These are phyloP conservation scores for Pterois miles DNA, from an alignment of 2,797 vertebrate genomes.

Conservation along the genomic window DNA sequence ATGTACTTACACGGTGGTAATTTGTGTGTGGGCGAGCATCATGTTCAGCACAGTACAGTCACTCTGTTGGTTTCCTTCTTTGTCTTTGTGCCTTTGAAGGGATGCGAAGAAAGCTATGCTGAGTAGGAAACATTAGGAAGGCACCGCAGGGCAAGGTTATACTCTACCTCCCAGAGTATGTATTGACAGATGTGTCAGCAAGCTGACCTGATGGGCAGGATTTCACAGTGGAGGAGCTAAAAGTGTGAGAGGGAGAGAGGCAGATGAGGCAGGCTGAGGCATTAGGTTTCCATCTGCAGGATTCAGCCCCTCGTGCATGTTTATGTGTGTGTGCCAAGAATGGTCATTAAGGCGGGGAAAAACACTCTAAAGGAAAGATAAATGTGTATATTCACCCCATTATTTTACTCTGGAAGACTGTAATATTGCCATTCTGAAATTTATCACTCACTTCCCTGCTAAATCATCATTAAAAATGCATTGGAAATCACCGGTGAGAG, in stretches of 20 bases:
- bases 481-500: conserved; percentile 49
- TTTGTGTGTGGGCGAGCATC: background rate
- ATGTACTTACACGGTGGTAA: background rate
- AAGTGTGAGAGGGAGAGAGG: conserved; percentile 38
- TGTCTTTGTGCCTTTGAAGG: conserved; percentile 16
- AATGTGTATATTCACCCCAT: background rate
- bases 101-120: conserved; percentile 34
- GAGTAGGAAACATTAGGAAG: conserved; percentile 47
- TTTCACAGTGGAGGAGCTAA: conserved; percentile 54
- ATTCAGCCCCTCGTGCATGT: conserved; percentile 13
- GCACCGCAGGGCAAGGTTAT: conserved; percentile 51
- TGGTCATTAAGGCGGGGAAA: background rate
- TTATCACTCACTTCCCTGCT: conserved; percentile 36
- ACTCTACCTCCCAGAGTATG: conserved; percentile 39
- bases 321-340: background rate
- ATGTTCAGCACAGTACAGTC: background rate
- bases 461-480: conserved; percentile 67
- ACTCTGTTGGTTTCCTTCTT: background rate
- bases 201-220: conserved; percentile 52
- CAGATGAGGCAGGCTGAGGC: conserved; percentile 17
- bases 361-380: conserved; percentile 31
- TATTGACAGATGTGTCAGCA: conserved; percentile 74
- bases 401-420: conserved; percentile 26
- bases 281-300: conserved; percentile 60
- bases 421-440: conserved; percentile 21